Evolutionary conservation across 2,797 vertebrate species (phyloP).

Genomic region (Aselliscus stoliczkanus): DNA sequence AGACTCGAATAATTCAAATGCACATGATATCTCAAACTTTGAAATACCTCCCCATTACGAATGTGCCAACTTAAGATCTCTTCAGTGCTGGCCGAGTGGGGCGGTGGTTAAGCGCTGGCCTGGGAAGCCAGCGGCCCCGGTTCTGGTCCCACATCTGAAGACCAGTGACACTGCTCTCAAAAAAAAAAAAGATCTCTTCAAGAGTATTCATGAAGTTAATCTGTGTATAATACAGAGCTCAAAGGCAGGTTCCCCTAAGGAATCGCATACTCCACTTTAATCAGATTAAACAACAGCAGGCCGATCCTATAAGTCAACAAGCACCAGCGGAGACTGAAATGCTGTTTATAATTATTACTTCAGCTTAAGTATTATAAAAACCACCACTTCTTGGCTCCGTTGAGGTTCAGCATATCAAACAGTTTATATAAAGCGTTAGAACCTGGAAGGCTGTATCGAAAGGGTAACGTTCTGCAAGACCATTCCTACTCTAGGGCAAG

Average conservation of each 20-base stretch:
- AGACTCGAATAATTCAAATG: slow-evolving; percentile 20
- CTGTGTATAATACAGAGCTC: not conserved
- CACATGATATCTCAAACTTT: not conserved
- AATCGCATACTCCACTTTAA: not conserved
- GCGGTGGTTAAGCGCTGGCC: no score
- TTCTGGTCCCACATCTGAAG: no score
- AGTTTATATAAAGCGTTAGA: not conserved
- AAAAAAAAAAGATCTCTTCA: slow-evolving; percentile 40
- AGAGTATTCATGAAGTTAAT: not conserved
- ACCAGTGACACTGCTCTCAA: no score
- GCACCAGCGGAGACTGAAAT: not conserved
- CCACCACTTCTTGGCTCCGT: not conserved
- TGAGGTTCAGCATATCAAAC: not conserved
- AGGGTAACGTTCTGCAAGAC: not conserved
- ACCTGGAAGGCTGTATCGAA: not conserved
- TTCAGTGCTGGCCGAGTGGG: no score
- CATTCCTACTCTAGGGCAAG: not conserved
- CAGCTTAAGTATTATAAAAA: not conserved
- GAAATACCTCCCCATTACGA: slow-evolving; percentile 36
- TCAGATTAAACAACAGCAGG: not conserved
- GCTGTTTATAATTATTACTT: not conserved
- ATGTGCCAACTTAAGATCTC: slow-evolving; percentile 24
- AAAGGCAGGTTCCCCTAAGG: not conserved
- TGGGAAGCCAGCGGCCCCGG: no score
- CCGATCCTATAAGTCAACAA: not conserved